phyloP scores from a whole-genome alignment of 2,113 vertebrate species.

The Pseudorectes ferrugineus region DNA sequence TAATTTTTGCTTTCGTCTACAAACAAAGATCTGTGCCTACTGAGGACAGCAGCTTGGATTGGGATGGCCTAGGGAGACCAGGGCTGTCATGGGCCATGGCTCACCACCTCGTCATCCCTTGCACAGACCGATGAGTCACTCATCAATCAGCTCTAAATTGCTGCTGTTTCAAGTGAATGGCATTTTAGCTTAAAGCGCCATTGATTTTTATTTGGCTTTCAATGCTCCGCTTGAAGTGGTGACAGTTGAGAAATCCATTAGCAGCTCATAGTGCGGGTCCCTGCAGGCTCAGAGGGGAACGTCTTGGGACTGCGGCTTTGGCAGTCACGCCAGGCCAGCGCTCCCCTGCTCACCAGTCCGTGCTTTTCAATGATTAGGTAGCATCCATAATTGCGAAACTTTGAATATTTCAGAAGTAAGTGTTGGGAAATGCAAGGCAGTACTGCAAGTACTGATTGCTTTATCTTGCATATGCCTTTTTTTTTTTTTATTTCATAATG shows the following conservation, averaged over 20 bases:
- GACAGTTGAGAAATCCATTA: background rate
- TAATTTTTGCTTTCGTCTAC: background rate
- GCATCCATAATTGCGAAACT: background rate
- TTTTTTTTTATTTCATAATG: background rate
- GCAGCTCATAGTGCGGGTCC: background rate
- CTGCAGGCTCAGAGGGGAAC: background rate
- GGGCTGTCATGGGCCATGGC: background rate
- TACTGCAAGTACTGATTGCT: background rate
- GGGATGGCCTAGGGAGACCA: background rate
- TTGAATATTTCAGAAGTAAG: background rate
- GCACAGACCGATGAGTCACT: background rate
- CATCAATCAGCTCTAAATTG: background rate
- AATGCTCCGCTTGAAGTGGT: background rate
- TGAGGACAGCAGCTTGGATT: background rate
- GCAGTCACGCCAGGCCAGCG: background rate
- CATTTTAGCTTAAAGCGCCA: background rate
- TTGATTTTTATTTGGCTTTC: conserved; percentile 23
- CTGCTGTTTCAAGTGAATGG: background rate
- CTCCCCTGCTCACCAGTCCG: background rate
- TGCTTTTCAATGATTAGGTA: background rate
- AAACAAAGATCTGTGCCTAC: background rate
- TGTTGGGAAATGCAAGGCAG: background rate
- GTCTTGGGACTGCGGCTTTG: background rate
- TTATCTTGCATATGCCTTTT: background rate
- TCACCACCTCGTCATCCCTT: background rate